A percentile compares a stretch with the other conserved stretches of the same genome.
phyloP scores from a whole-genome alignment of 1,140 invertebrate species.

The Ridgeia piscesae region DNA sequence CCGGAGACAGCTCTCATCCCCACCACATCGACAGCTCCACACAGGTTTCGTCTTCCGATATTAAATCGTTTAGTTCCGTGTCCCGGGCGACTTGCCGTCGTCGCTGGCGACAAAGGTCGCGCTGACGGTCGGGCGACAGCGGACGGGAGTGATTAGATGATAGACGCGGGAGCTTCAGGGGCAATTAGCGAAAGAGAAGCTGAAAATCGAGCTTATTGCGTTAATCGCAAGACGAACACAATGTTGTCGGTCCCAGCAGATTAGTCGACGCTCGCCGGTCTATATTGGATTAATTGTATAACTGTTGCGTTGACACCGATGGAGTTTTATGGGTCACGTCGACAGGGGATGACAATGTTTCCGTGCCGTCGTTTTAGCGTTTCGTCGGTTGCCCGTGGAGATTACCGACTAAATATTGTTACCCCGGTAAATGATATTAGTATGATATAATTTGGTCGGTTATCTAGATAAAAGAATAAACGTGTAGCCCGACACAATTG shows the following conservation, averaged over 20 bases:
- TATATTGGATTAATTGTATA: background rate
- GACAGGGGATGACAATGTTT: background rate
- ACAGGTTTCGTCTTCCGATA: background rate
- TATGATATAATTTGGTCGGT: too few species aligned
- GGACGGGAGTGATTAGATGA: background rate
- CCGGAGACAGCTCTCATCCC: background rate
- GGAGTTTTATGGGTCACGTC: background rate
- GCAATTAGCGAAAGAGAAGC: background rate
- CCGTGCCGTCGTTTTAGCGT: too few species aligned
- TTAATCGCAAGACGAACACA: background rate
- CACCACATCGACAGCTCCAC: background rate
- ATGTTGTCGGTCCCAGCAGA: background rate
- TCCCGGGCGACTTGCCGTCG: background rate
- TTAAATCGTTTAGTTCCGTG: background rate
- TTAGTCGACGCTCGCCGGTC: background rate
- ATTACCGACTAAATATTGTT: too few species aligned
- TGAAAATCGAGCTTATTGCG: background rate
- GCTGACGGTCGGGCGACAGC: background rate
- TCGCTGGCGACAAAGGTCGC: background rate
- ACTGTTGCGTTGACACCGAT: background rate
- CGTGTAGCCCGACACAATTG: too few species aligned
- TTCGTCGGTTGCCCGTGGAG: too few species aligned
- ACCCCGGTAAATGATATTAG: too few species aligned
- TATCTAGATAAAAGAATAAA: too few species aligned
- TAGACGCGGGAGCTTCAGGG: background rate